Conservation (phyloP, 2,888 invertebrate species). For the Oasisia sp. region DNA sequence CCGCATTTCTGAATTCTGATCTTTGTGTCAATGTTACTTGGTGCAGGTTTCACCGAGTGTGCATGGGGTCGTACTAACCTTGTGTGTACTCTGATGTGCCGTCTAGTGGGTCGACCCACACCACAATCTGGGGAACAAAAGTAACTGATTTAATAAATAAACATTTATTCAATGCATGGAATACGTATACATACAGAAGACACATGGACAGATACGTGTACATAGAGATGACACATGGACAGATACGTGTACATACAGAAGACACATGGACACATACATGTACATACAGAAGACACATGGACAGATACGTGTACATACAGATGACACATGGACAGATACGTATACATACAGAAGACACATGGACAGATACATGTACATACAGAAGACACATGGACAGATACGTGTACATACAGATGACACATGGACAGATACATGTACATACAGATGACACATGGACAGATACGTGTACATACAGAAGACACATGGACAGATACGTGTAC, state of each 20-base stretch:
- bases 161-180: not conserved
- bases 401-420: too few relatives aligned
- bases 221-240: not conserved
- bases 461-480: too few relatives aligned
- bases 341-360: too few relatives aligned
- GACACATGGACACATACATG: not conserved
- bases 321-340: not conserved
- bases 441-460: not conserved
- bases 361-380: not conserved
- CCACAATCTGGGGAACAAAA: slow-evolving; percentile 39
- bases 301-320: not conserved
- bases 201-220: slow-evolving; percentile 10
- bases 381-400: not conserved
- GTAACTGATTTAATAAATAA: not conserved
- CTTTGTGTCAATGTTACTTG: not conserved
- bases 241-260: not conserved
- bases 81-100: slow-evolving; percentile 98
- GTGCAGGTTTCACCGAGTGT: not conserved
- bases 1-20: not conserved
- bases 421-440: not conserved
- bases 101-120: slow-evolving; percentile 96
- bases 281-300: too few relatives aligned
- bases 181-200: not conserved
- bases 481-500: not conserved
- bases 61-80: slow-evolving; percentile 49